Base-by-base conservation (phyloP, 37 sponge, comb jelly and placozoan species). In the Hexactinellida sp. region DNA sequence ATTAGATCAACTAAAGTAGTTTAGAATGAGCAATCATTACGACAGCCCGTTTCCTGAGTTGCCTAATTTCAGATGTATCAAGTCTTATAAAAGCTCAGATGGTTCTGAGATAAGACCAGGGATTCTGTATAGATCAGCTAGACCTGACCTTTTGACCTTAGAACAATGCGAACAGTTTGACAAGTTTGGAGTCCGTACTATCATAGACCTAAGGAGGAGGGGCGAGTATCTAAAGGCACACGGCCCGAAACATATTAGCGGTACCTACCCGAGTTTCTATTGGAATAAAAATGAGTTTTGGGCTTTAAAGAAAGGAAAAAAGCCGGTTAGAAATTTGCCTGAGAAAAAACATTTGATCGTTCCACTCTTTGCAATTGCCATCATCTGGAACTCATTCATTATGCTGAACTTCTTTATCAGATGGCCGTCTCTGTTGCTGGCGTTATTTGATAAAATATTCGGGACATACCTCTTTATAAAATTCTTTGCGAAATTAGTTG, bases 51-150 rank as follows among this genome's bases (percentile, higher is more conserved):
- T 47, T 47, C 52, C 52, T 16, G 91, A 91, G 47, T 37, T 93
- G 37, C 90, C 92, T 37, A 93, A 93, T 87, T 93, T 93, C 89
- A 84, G 94, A 23, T 92, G 94, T 1, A 90, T 92, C 0, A 54
- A 38, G 3, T 85, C 87, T 0, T 54, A 91, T 30, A n/a, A 37
- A 30, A 88, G 54, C 23, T 76, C 82, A 36, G 37, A 84, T 36
- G 92, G 92, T 0, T 83, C 37, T 19, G 83, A 37, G 37, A 83
- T 93, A 10, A 89, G 88, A 38, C 87, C 91, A 52, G 89, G 90
- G 28, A 85, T 90, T 5, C 83, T 93, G 37, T 93, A 84, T 41
- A 85, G 94, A 21, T 93, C 94, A 32, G 91, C 94, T 35, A 41
- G 94, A 0, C 90, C 91, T 0, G 94, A 93, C 54, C 89, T 88